Evolutionary conservation across 2,888 invertebrate genomes (phyloP), one percentile per base, ranked within the genome.

Genomic region (Atrina japonica): DNA sequence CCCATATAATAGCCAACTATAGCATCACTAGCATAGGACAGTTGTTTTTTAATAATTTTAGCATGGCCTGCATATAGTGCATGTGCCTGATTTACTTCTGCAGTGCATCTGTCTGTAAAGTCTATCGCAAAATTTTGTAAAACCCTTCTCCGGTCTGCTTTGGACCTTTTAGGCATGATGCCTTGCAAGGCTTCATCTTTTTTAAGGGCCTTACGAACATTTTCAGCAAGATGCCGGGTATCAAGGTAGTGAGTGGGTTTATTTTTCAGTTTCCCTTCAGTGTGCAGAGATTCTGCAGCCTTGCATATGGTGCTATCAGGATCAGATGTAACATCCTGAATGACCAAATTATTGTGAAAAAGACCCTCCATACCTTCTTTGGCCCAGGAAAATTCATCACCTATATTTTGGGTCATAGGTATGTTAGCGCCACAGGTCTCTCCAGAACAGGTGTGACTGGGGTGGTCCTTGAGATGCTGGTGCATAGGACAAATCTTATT

Each of bases 51-150:
- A 40, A 3, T 53, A 7, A 25, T 2, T 2, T 3, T 7, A 25
- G 27, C 21, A 43, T 52, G 40, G 3, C 53, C 53, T 40, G 25
- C 27, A 27, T 27, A 52, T n/a, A 41, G 2, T 35, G 29, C 21
- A 1, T 1, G n/a, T 11, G 50, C 49, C 23, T 50, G 25, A 14
- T 18, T 0, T 5, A 61, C 1, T 29, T 61, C 50, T 9, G 30
- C 18, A 25, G 47, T 41, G 47, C 61, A 50, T 21, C 61, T 63
- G 3, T 40, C 40, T 18, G 53, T n/a, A 3, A 53, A 30, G 18
- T 43, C 63, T 18, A 50, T 25, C 11, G n/a, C 52, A 3, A 40
- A 63, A 52, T 25, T 25, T 52, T 50, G 35, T 29, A 47, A 18
- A 2, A 63, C n/a, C 23, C 52, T 52, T 25, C 27, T 29, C 30